Evolutionary conservation across 64 coral and sea anemone species (phyloP), one percentile per base, ranked within the genome.

Genomic region (Catalaphyllia jardinei): DNA sequence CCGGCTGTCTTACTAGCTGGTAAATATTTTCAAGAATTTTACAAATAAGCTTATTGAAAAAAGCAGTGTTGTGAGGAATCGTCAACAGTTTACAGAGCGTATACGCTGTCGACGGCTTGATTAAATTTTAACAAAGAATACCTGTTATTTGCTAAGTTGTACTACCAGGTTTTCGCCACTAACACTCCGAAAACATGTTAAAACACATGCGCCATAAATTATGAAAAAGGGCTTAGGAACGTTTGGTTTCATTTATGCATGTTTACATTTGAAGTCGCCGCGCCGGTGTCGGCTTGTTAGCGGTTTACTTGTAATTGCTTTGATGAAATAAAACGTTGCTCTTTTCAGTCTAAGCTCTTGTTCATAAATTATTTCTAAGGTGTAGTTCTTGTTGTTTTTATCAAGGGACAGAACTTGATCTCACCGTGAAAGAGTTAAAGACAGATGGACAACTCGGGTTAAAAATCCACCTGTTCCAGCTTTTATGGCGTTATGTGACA

Each of bases 101-200:
- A 13, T 57, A 16, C 10, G 54, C 54, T 57, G 54, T 46, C 11
- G 17, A 18, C 14, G 1, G 0, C 4, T 10, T 77, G 35, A 77
- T 77, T 77, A 77, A 77, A n/a, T 42, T 52, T 50, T 77, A 17
- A 77, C 75, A 52, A n/a, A n/a, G 75, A 38, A 16, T 62, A 80
- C 74, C 74, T 77, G 74, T 77, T 77, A 38, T 77, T 19, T 77
- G 24, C 22, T 24, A n/a, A 50, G 28, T 31, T 25, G 59, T 79
- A 19, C 55, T 79, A 12, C 50, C 49, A 55, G 25, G 25, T 46
- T 4, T 13, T 4, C 24, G 17, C 57, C n/a, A 61, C 20, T 39
- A 50, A 80, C 57, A 57, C 78, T 20, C 51, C 77, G 12, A 13
- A 79, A 57, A 79, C 51, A 59, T 51, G 11, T 61, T 54, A 25